Conservation (phyloP, 2,113 vertebrate genomes). For the Nettapus auritus region DNA sequence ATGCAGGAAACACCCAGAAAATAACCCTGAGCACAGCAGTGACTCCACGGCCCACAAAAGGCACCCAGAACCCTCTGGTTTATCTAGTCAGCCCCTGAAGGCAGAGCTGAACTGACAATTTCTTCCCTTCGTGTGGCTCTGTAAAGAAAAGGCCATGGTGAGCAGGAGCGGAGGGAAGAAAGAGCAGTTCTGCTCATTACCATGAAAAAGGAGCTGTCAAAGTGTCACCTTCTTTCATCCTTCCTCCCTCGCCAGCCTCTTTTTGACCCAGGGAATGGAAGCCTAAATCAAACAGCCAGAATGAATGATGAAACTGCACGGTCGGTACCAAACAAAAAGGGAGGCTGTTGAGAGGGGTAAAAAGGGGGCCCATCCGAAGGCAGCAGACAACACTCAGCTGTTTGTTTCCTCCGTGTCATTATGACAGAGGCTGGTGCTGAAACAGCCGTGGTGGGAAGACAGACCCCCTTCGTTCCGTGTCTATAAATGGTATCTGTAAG, state of each 20-base stretch:
- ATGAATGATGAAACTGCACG: conserved; percentile 28
- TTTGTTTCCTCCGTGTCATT: conserved; percentile 57
- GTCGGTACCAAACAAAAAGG: conserved; percentile 36
- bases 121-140: background rate
- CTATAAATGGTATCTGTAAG: background rate
- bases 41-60: background rate
- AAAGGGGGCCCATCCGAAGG: conserved; percentile 70
- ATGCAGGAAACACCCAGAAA: background rate
- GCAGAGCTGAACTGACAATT: background rate
- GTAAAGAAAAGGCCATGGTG: background rate
- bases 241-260: conserved; percentile 13
- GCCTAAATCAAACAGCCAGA: conserved; percentile 62
- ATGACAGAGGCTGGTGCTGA: background rate
- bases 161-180: background rate
- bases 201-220: conserved; percentile 64
- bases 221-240: conserved; percentile 63
- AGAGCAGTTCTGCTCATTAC: conserved; percentile 61
- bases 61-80: background rate
- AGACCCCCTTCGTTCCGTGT: background rate
- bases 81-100: background rate
- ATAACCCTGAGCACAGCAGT: background rate
- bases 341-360: conserved; percentile 23
- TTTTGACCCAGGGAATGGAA: conserved; percentile 22
- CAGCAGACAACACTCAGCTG: conserved; percentile 72
- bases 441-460: background rate